Conservation (phyloP, 2,113 vertebrate species). For the Sander lucioperca region DNA sequence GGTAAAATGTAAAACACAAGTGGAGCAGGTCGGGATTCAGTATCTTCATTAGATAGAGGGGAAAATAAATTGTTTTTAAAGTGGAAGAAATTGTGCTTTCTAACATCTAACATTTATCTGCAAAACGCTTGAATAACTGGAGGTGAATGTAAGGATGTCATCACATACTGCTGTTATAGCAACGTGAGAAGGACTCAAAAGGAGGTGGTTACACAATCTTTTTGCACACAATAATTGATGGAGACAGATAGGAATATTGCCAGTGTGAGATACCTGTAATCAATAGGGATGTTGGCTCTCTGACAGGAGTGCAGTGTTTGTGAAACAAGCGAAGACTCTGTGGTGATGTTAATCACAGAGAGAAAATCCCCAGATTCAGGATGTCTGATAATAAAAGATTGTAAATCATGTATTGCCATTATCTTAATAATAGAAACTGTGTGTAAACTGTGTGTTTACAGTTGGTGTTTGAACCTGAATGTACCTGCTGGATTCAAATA, state of each 20-base stretch:
- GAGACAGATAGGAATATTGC: slow-evolving; percentile 18
- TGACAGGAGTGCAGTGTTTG: neutral
- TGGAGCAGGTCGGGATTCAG: neutral
- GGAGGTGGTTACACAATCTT: neutral
- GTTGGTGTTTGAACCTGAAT: neutral
- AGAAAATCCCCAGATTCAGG: neutral
- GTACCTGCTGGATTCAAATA: neutral
- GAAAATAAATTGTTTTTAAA: neutral
- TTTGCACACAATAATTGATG: neutral
- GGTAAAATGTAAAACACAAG: too few relatives aligned
- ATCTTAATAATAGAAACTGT: neutral
- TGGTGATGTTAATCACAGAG: slow-evolving; percentile 9
- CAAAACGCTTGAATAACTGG: slow-evolving; percentile 1
- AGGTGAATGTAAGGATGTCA: neutral
- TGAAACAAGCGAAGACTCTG: neutral
- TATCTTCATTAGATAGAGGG: neutral
- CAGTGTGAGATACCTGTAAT: slow-evolving; percentile 32
- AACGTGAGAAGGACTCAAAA: neutral
- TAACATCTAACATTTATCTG: neutral
- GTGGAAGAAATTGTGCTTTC: neutral
- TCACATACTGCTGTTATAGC: neutral
- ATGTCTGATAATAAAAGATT: slow-evolving; percentile 12
- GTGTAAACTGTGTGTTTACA: slow-evolving; percentile 8
- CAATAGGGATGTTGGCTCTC: slow-evolving; percentile 21
- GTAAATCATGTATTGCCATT: neutral